These are phyloP conservation scores for Papilio xuthus DNA, from an alignment of 1,140 invertebrate species.

Conservation along the genomic window DNA sequence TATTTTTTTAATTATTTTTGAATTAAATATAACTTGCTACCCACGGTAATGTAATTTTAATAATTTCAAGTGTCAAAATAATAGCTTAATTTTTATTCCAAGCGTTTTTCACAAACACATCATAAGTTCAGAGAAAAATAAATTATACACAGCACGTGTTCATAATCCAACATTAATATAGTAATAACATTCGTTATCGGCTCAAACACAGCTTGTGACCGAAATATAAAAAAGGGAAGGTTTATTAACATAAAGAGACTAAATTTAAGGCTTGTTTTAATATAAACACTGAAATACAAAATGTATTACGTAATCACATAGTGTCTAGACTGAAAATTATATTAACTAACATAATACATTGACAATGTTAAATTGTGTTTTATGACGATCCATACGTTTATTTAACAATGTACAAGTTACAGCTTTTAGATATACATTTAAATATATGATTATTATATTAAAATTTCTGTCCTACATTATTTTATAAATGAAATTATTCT, in stretches of 20 bases:
- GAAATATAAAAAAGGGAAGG: not conserved
- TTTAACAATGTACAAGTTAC: too few species aligned
- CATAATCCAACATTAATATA: constrained; percentile 4
- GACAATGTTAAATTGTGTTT: too few species aligned
- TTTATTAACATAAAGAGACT: not conserved
- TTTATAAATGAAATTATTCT: too few species aligned
- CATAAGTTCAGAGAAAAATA: not conserved
- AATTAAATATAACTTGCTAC: too few species aligned
- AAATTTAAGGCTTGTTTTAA: not conserved
- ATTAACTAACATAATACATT: not conserved
- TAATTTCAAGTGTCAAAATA: not conserved
- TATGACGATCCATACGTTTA: too few species aligned
- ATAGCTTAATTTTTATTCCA: not conserved
- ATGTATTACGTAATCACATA: not conserved
- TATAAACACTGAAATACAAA: not conserved
- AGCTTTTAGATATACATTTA: too few species aligned
- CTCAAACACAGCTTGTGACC: constrained; percentile 3
- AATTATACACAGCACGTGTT: not conserved
- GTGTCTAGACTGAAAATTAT: not conserved
- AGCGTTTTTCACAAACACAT: not conserved
- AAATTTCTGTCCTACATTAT: too few species aligned
- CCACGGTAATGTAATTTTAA: too few species aligned
- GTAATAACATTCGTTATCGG: constrained; percentile 1
- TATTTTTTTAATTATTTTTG: too few species aligned
- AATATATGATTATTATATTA: too few species aligned